phyloP scores from a whole-genome alignment of 35 echinoderm and acorn worm genomes.

The Anneissia japonica region DNA sequence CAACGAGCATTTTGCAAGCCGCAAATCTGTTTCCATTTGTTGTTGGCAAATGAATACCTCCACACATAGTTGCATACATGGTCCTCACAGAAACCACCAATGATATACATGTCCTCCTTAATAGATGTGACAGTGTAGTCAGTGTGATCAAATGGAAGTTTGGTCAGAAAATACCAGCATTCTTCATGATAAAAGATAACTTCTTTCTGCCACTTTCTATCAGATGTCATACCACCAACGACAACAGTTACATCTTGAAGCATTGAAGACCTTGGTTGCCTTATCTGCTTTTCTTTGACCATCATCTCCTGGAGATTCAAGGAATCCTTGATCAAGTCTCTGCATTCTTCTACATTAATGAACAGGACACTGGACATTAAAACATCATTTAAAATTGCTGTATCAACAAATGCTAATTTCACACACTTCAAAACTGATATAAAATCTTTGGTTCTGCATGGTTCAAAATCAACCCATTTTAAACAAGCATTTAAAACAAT shows the following conservation, averaged over 20 bases:
- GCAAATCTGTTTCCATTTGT: conserved; percentile 26
- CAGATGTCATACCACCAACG: conserved; percentile 35
- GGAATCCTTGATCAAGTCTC: background rate
- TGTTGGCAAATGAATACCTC: conserved; percentile 22
- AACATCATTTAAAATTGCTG: background rate
- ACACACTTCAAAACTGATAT: background rate
- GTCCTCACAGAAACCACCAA: conserved; percentile 45
- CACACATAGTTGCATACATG: conserved; percentile 37
- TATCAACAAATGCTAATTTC: background rate
- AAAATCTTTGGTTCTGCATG: background rate
- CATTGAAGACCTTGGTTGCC: conserved; percentile 13
- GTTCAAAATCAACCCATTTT: background rate
- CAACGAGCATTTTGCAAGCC: conserved; percentile 33
- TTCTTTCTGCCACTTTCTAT: conserved; percentile 43
- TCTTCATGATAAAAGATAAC: conserved; percentile 42
- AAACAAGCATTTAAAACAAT: background rate
- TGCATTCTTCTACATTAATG: background rate
- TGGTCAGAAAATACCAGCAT: conserved; percentile 37
- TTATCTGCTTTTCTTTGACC: background rate
- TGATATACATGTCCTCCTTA: conserved; percentile 41
- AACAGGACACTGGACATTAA: background rate
- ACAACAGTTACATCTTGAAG: background rate
- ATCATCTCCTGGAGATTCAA: background rate
- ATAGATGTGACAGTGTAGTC: conserved; percentile 58
- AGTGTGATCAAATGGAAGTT: conserved; percentile 47